Base-by-base conservation (phyloP, 2,797 vertebrate species). In the Eulemur albifrons region DNA sequence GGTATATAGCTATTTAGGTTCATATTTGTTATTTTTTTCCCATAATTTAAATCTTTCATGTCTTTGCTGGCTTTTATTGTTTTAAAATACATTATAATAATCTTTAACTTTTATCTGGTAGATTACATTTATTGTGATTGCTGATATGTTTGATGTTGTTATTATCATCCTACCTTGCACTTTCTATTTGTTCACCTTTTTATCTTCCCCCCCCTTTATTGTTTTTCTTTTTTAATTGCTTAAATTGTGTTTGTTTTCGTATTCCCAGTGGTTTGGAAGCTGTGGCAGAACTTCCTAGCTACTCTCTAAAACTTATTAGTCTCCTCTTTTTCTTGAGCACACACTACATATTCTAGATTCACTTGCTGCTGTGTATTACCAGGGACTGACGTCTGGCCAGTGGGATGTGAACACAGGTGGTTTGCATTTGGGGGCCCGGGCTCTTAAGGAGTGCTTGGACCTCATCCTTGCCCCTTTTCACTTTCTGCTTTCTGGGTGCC, bases 1-100 rank as follows among this genome's bases (percentile, higher is more conserved):
- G 45, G 17, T 40, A 35, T 25, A 59, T 32, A 23, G 59, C 25
- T 81, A 72, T 81, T 32, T 75, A 75, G 65, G 27, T 82, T 82
- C 23, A 38, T 59, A 40, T 88, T 92, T 75, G 15, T 25, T 50
- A 13, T 69, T 84, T 82, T 38, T 35, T 35, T 32, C 6, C 25
- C n/a, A 12, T 32, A 1, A n/a, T 54, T 85, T 89, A 12, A 73
- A 4, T 40, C 21, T 67, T 70, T 72, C 35, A 52, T 59, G 25
- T 87, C 54, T 89, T 80, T 88, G 27, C 59, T 96, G 12, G 32
- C 69, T 96, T 96, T 93, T 86, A 50, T 52, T 30, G 15, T 93
- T 93, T 88, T 38, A 85, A 88, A 43, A 63, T 79, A 32, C 7
- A 69, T 80, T 45, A 5, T 50, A 54, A 10, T 30, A 30, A 38